phyloP scores from a whole-genome alignment of 2,888 invertebrate genomes.

The Andrena praecox region DNA sequence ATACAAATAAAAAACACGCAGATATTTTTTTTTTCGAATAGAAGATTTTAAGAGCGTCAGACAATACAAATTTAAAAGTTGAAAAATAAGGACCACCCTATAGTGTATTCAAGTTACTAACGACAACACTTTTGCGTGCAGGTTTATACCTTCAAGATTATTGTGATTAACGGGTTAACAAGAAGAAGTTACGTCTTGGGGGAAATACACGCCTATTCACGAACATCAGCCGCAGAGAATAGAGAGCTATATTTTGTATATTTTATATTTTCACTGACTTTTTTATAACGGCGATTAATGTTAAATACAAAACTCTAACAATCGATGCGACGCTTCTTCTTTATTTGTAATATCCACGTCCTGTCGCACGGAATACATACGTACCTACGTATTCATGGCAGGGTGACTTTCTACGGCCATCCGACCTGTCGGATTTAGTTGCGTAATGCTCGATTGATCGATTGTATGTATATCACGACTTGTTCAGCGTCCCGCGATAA shows the following conservation, averaged over 20 bases:
- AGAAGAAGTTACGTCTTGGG: neutral
- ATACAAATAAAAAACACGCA: too few relatives aligned
- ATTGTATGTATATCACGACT: conserved; percentile 28
- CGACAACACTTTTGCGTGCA: neutral
- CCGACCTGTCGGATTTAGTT: conserved; percentile 46
- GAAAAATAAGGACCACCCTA: too few relatives aligned
- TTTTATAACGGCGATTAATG: neutral
- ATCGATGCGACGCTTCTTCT: neutral
- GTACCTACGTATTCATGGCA: neutral
- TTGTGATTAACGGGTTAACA: neutral
- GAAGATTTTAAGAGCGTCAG: too few relatives aligned
- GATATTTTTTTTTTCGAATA: too few relatives aligned
- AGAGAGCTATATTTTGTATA: neutral
- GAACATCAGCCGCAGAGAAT: neutral
- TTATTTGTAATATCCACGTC: neutral
- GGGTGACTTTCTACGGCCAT: conserved; percentile 37
- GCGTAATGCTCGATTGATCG: conserved; percentile 46
- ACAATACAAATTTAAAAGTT: too few relatives aligned
- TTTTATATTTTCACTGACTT: neutral
- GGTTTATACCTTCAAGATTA: neutral
- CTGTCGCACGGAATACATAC: too few relatives aligned
- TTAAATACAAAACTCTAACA: conserved; percentile 25
- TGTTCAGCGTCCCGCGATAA: conserved; percentile 37
- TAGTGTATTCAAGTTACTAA: neutral
- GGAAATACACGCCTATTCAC: neutral